phyloP scores from a whole-genome alignment of 2,797 vertebrate genomes.

The Ispidina lecontei region DNA sequence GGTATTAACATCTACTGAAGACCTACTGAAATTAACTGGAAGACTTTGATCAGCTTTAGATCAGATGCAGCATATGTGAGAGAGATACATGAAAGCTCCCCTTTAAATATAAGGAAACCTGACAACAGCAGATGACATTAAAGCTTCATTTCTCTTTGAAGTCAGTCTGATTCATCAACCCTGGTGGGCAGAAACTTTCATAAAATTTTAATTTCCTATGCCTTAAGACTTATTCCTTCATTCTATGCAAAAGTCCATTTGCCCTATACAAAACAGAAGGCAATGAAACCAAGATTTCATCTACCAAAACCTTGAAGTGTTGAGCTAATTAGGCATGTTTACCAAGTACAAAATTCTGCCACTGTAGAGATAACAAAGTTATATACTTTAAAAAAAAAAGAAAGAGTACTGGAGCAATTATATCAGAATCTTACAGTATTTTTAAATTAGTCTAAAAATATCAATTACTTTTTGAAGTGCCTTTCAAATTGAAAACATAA shows the following conservation, averaged over 20 bases:
- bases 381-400: neutral
- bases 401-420: neutral
- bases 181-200: constrained; percentile 30
- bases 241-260: constrained; percentile 17
- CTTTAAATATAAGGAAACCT: constrained; percentile 21
- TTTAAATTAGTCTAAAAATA: neutral
- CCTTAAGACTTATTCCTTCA: constrained; percentile 35
- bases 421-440: neutral
- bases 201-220: constrained; percentile 43
- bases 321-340: neutral
- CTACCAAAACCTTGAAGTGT: neutral
- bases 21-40: constrained; percentile 4
- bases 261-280: neutral
- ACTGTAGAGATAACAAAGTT: neutral
- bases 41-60: constrained; percentile 25
- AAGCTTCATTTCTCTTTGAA: constrained; percentile 49
- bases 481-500: neutral
- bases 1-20: neutral
- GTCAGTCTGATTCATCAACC: constrained; percentile 43
- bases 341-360: neutral
- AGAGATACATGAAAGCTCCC: constrained; percentile 17
- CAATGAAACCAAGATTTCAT: neutral
- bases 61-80: neutral
- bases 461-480: neutral
- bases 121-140: constrained; percentile 32